Percentiles rank a stretch among this genome's conserved stretches.
These are phyloP conservation scores for Sitophilus oryzae DNA, from an alignment of 1,140 invertebrate genomes.

Conservation along the genomic window DNA sequence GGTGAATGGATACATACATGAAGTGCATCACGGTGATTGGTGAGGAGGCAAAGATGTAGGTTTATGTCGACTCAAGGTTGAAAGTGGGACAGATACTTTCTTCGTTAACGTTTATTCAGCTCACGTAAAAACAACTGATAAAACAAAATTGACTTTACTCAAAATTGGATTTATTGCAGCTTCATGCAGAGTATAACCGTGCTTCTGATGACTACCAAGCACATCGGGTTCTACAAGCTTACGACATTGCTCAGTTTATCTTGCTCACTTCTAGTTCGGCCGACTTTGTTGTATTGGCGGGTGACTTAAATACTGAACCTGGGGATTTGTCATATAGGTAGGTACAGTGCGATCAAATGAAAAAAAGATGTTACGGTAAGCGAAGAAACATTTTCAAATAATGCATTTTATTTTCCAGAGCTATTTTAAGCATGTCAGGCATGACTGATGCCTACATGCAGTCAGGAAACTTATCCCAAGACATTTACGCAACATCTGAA, in stretches of 20 bases:
- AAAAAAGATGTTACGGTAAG: no score
- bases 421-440: conserved; percentile 51
- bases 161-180: conserved; percentile 49
- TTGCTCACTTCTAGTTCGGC: conserved; percentile 70
- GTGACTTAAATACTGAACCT: conserved; percentile 90
- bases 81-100: conserved; percentile 53
- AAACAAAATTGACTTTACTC: background rate
- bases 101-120: conserved; percentile 82
- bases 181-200: conserved; percentile 91
- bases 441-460: conserved; percentile 38
- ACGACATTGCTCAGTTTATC: conserved; percentile 91
- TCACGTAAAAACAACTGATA: conserved; percentile 66
- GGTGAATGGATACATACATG: conserved; percentile 95
- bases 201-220: conserved; percentile 83
- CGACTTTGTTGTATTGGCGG: conserved; percentile 79
- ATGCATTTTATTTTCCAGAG: conserved; percentile 41
- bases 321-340: conserved; percentile 75
- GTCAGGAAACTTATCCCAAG: conserved; percentile 19
- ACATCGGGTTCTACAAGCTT: conserved; percentile 86
- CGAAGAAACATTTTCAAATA: background rate
- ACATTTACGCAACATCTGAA: conserved; percentile 64
- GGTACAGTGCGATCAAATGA: no score
- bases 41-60: conserved; percentile 96
- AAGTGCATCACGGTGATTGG: conserved; percentile 95
- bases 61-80: conserved; percentile 61